phyloP scores from a whole-genome alignment of 2,888 invertebrate genomes.

The Eugnorisma glareosa region DNA sequence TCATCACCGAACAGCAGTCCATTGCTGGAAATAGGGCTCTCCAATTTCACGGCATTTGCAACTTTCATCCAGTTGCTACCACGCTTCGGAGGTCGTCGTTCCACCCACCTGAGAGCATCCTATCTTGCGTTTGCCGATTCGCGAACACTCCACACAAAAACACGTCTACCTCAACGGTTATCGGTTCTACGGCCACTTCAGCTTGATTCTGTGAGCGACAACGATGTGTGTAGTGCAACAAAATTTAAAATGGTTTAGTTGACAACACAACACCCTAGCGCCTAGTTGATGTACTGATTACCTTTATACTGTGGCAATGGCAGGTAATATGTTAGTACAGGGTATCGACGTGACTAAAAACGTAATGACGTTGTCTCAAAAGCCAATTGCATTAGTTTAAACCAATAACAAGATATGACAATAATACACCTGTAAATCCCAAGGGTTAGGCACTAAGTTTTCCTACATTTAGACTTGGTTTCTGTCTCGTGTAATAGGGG shows the following conservation, averaged over 20 bases:
- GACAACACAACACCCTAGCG: background rate
- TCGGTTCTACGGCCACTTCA: background rate
- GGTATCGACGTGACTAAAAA: slow-evolving; percentile 34
- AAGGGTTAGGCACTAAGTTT: background rate
- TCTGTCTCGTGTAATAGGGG: background rate
- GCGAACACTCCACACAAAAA: background rate
- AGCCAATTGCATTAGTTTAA: background rate
- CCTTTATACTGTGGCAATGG: background rate
- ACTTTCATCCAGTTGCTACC: background rate
- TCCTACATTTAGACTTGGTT: background rate
- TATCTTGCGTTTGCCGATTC: background rate
- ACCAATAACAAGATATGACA: too few relatives aligned
- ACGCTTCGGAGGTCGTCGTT: background rate
- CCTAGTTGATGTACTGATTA: background rate
- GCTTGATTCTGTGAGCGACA: background rate
- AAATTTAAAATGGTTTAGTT: too few relatives aligned
- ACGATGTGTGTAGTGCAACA: background rate
- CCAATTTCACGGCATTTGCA: background rate
- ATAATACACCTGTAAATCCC: background rate
- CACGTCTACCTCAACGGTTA: background rate
- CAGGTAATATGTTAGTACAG: background rate
- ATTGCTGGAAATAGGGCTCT: background rate
- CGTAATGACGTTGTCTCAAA: slow-evolving; percentile 21
- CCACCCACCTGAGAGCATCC: background rate
- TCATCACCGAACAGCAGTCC: background rate